These are phyloP conservation scores for Pseudorasbora parva DNA, from an alignment of 2,113 vertebrate species.

Conservation along the genomic window DNA sequence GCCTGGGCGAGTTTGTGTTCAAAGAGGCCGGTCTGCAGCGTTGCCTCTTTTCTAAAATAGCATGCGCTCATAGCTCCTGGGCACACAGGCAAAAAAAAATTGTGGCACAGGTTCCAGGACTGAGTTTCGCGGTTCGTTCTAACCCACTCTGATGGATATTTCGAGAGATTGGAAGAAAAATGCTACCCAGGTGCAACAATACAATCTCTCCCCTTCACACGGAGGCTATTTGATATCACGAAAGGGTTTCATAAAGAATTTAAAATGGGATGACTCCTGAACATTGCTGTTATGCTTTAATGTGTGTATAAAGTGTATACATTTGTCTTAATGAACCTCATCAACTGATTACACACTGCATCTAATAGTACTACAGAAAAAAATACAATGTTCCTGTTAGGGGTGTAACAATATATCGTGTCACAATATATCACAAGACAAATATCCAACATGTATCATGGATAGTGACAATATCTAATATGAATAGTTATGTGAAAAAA, in stretches of 20 bases:
- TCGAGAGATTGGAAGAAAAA: conserved; percentile 33
- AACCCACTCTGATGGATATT: conserved; percentile 32
- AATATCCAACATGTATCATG: too few species aligned
- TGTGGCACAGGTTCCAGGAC: conserved; percentile 43
- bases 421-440: too few species aligned
- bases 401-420: too few species aligned
- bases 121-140: conserved; percentile 44
- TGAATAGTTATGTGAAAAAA: too few species aligned
- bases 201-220: conserved; percentile 18
- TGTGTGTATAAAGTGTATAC: too few species aligned
- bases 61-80: conserved; percentile 55
- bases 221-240: not conserved
- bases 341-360: not conserved
- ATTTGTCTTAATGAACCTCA: not conserved
- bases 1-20: conserved; percentile 67
- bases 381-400: too few species aligned
- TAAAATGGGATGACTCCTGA: not conserved
- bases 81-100: conserved; percentile 45
- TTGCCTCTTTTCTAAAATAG: conserved; percentile 70
- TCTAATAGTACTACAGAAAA: not conserved
- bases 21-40: conserved; percentile 69
- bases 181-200: conserved; percentile 31
- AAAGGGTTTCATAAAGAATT: not conserved
- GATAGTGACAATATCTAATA: too few species aligned
- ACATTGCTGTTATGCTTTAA: not conserved